Base-by-base conservation (phyloP, 2,113 vertebrate genomes). In the Gymnogyps californianus region DNA sequence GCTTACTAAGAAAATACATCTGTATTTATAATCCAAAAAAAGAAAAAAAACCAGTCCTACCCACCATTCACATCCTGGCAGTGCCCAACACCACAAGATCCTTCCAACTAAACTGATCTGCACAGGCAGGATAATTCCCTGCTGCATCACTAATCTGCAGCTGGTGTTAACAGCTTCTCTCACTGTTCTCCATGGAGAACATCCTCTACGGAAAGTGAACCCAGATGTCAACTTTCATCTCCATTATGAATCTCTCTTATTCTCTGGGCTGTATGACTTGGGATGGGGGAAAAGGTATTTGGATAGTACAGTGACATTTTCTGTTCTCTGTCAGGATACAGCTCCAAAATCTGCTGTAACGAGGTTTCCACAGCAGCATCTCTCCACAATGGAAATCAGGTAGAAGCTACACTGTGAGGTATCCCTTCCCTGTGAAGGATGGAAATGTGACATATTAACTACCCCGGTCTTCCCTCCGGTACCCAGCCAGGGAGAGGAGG, bases 381-480 rank as follows among this genome's bases (percentile, higher is more conserved):
- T 44, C 19, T 77, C 28, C 64, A 28, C 14, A 7, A 20, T 4
- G 24, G 67, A 58, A 79, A 58, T 3, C 22, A 54, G 22, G 40
- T 2, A 64, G 34, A n/a, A 31, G n/a, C 44, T 42, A 6, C 12
- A 16, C 19, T 4, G 2, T 1, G 14, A 61, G 12, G 14, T 3
- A 22, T 7, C 25, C 34, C 32, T 40, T 31, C 40, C 38, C 21
- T 16, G 28, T 5, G 34, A 67, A 42, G 20, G 47, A 20, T 49
- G 58, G 90, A 51, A 64, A 58, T 5, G 17, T 7, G 46, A 44
- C 3, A 5, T 9, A 59, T 22, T 5, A 34, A 54, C 21, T 9
- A 2, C 3, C 18, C 46, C 0, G 1, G 7, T 15, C 11, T 13
- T 42, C 29, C 54, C 16, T 18, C 16, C 0, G 0, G 12, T 32